Evolutionary conservation across 2,113 vertebrate species (phyloP).

Genomic region (Nerophis lumbriciformis): DNA sequence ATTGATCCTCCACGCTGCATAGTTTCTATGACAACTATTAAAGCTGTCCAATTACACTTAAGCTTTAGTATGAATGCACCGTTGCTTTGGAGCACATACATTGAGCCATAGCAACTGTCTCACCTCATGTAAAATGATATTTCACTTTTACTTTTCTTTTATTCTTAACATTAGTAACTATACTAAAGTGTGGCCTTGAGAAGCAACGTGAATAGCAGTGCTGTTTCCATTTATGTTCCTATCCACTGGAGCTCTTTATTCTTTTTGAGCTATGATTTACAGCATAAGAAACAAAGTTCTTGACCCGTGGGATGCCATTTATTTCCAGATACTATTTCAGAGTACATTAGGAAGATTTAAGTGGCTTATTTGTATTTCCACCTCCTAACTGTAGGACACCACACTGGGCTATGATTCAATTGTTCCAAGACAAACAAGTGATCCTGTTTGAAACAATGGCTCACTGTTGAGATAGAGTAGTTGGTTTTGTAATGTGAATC

Average conservation of each 20-base stretch:
- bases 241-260: neutral
- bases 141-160: constrained; percentile 11
- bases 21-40: neutral
- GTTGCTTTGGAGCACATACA: neutral
- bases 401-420: constrained; percentile 12
- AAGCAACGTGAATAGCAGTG: constrained; percentile 1
- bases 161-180: too few species aligned
- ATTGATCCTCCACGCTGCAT: neutral
- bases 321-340: constrained; percentile 16
- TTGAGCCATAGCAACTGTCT: neutral
- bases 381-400: constrained; percentile 5
- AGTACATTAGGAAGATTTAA: neutral
- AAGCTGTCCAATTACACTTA: neutral
- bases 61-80: neutral
- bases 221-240: constrained; percentile 12
- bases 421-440: constrained; percentile 18
- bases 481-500: neutral
- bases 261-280: neutral
- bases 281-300: constrained; percentile 1
- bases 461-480: constrained; percentile 4
- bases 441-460: constrained; percentile 26
- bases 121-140: constrained; percentile 16
- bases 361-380: constrained; percentile 11
- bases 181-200: neutral
- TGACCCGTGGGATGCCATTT: constrained; percentile 1